Conservation (phyloP, 2,888 invertebrate species). For the Hyposoter dolosus region DNA sequence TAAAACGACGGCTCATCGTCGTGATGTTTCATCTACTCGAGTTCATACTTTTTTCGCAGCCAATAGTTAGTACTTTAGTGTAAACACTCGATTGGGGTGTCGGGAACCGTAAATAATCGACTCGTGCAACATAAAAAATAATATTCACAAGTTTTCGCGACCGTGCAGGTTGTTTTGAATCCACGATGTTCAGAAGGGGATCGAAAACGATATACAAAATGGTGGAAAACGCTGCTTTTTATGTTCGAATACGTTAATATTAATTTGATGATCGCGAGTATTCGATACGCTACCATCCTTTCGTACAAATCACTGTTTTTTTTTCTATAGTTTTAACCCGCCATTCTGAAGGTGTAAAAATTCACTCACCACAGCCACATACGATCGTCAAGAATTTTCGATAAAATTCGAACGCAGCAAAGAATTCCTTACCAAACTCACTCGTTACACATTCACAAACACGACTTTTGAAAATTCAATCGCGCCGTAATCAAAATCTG, state of each 20-base stretch:
- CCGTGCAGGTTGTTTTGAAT: too few relatives aligned
- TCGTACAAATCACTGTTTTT: not conserved
- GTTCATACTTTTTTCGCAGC: not conserved
- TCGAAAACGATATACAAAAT: too few relatives aligned
- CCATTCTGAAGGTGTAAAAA: not conserved
- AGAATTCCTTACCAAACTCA: not conserved
- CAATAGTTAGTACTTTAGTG: not conserved
- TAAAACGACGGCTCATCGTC: not conserved
- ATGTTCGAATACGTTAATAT: too few relatives aligned
- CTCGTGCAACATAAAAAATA: not conserved
- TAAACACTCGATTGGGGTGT: not conserved
- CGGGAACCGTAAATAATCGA: not conserved
- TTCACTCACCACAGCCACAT: not conserved
- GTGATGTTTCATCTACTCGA: not conserved
- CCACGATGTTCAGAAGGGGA: too few relatives aligned
- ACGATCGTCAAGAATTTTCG: not conserved
- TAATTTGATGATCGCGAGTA: too few relatives aligned
- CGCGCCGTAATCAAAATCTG: not conserved
- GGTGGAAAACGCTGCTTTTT: too few relatives aligned
- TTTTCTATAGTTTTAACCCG: not conserved
- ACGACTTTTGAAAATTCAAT: not conserved
- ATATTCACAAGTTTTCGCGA: not conserved
- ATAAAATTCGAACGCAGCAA: not conserved
- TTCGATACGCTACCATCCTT: too few relatives aligned
- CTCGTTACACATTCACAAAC: not conserved